These are phyloP conservation scores for Phrynocephalus vlangalii DNA, from an alignment of 2,797 vertebrate species.

Conservation along the genomic window DNA sequence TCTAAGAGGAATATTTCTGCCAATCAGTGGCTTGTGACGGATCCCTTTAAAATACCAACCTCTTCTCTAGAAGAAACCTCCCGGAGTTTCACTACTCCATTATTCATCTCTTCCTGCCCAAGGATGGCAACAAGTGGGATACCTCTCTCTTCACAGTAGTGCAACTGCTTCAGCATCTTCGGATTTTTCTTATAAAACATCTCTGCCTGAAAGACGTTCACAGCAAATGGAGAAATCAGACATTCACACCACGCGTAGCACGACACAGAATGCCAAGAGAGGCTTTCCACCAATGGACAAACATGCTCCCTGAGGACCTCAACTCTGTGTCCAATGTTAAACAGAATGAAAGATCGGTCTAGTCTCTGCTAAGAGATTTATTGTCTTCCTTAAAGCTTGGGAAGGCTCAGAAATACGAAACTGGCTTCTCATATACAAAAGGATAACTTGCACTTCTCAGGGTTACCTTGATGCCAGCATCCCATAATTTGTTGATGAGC, in stretches of 20 bases:
- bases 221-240: conserved; percentile 1
- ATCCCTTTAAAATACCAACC: conserved; percentile 75
- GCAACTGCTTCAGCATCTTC: conserved; percentile 91
- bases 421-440: not conserved
- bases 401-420: not conserved
- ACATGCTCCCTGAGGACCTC: not conserved
- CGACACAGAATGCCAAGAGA: not conserved
- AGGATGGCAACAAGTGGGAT: conserved; percentile 93
- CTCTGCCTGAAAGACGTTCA: conserved; percentile 83
- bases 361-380: not conserved
- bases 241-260: not conserved
- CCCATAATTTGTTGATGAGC: conserved; percentile 90
- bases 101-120: conserved; percentile 90
- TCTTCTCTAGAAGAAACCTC: conserved; percentile 87
- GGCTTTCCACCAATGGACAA: not conserved
- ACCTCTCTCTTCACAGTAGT: conserved; percentile 89
- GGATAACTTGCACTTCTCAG: not conserved
- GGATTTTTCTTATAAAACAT: conserved; percentile 93
- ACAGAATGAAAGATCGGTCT: not conserved
- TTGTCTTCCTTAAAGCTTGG: not conserved
- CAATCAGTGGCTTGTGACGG: not conserved
- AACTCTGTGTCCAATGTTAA: not conserved
- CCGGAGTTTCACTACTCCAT: conserved; percentile 89
- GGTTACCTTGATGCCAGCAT: conserved; percentile 90
- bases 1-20: not conserved